These are phyloP conservation scores for Umimayanthus kanabou DNA, from an alignment of 92 coral and sea anemone species.

Conservation along the genomic window DNA sequence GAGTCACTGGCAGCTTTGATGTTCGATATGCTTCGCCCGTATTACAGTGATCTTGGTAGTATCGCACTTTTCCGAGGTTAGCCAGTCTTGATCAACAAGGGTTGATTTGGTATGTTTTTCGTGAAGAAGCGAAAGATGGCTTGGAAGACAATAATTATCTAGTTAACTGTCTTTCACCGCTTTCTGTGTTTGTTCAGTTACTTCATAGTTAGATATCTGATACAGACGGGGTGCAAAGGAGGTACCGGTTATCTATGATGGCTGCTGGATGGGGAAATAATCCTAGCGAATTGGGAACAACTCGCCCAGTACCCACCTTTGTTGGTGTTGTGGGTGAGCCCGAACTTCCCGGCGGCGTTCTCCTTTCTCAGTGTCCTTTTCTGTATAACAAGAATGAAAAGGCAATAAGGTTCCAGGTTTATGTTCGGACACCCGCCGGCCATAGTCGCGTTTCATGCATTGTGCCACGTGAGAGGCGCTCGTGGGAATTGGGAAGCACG, in stretches of 20 bases:
- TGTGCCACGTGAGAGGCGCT: not conserved
- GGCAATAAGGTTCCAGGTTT: not conserved
- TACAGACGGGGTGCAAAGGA: too few species aligned
- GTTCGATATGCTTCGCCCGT: not conserved
- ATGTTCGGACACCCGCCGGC: not conserved
- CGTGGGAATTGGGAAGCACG: not conserved
- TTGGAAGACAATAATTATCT: too few species aligned
- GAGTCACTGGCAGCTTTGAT: not conserved
- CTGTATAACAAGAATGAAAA: not conserved
- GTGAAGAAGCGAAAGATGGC: too few species aligned
- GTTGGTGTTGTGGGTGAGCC: not conserved
- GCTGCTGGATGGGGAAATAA: not conserved
- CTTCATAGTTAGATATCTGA: too few species aligned
- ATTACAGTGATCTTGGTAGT: not conserved
- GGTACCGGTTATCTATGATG: not conserved
- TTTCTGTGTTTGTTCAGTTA: too few species aligned
- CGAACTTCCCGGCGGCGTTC: not conserved
- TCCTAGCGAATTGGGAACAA: not conserved
- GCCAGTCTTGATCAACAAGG: too few species aligned
- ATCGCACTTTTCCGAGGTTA: too few species aligned
- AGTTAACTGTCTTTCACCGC: too few species aligned
- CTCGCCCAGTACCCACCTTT: slow-evolving; percentile 19
- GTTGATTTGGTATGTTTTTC: too few species aligned
- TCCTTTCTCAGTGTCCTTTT: not conserved
- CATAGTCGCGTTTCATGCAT: not conserved